Evolutionary conservation across 2,888 invertebrate species (phyloP).

Genomic region (Polydrusus pterygomalis): DNA sequence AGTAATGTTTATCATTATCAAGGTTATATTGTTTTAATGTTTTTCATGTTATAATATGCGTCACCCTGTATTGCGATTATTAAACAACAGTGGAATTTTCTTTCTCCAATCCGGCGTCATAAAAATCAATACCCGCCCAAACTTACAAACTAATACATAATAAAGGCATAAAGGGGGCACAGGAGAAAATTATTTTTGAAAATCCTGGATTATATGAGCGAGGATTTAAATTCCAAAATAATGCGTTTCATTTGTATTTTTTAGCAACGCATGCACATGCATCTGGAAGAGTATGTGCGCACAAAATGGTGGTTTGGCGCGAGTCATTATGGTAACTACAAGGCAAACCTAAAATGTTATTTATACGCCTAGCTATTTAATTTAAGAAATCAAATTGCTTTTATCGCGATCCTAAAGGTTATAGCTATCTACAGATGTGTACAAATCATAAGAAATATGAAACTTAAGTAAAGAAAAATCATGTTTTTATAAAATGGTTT

Average conservation of each 20-base stretch:
- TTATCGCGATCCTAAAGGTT: background rate
- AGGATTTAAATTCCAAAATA: conserved; percentile 42
- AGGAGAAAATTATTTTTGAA: background rate
- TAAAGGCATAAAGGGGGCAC: background rate
- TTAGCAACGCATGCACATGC: conserved; percentile 67
- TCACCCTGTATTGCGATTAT: conserved; percentile 30
- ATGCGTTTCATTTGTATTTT: conserved; percentile 58
- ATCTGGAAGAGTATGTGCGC: conserved; percentile 68
- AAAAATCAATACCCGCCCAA: conserved; percentile 40
- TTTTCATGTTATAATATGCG: conserved; percentile 16
- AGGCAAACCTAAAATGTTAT: conserved; percentile 38
- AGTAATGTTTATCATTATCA: background rate
- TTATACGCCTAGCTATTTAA: background rate
- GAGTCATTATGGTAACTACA: conserved; percentile 61
- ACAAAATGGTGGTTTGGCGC: conserved; percentile 68
- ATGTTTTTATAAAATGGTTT: conserved; percentile 40
- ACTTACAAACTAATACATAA: background rate
- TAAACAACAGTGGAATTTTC: conserved; percentile 28
- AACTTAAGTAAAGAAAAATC: conserved; percentile 36
- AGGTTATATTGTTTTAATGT: background rate
- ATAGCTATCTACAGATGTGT: background rate
- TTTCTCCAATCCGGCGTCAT: conserved; percentile 25
- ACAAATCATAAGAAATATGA: conserved; percentile 12
- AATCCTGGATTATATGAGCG: conserved; percentile 3
- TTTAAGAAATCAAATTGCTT: background rate